These are phyloP conservation scores for Drosophila histrio DNA, from an alignment of 2,888 invertebrate species.

Conservation along the genomic window DNA sequence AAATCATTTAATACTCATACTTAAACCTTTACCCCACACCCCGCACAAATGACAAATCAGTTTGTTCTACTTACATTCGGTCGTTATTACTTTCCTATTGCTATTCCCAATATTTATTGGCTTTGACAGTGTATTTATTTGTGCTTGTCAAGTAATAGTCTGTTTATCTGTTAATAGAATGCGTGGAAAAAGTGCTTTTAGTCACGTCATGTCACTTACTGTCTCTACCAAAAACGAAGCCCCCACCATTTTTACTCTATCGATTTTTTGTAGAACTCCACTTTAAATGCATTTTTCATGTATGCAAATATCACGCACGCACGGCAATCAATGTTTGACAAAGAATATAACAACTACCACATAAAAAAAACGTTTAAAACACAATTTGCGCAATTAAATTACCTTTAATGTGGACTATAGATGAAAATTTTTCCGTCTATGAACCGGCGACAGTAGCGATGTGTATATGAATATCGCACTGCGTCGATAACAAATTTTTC, in stretches of 20 bases:
- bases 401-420: constrained; percentile 46
- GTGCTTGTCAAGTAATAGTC: constrained; percentile 70
- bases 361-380: constrained; percentile 5
- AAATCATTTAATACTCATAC: constrained; percentile 32
- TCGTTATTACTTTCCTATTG: constrained; percentile 46
- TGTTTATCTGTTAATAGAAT: constrained; percentile 70
- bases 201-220: constrained; percentile 76
- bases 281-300: constrained; percentile 43
- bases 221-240: constrained; percentile 32
- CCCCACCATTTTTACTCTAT: constrained; percentile 66
- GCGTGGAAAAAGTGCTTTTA: constrained; percentile 66
- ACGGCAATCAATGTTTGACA: constrained; percentile 7
- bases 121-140: constrained; percentile 60
- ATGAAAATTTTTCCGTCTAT: constrained; percentile 54
- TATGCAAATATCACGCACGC: constrained; percentile 38
- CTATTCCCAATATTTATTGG: constrained; percentile 45
- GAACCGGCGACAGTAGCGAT: constrained; percentile 65
- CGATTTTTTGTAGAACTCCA: constrained; percentile 55
- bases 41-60: constrained; percentile 49
- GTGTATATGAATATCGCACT: constrained; percentile 38
- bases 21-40: not conserved
- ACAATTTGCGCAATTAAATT: constrained; percentile 41
- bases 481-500: constrained; percentile 26
- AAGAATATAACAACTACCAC: constrained; percentile 1
- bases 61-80: constrained; percentile 67